Evolutionary conservation across 2,888 invertebrate genomes (phyloP), one percentile per base, ranked within the genome.

Genomic region (Lepidocyrtoides sp.): DNA sequence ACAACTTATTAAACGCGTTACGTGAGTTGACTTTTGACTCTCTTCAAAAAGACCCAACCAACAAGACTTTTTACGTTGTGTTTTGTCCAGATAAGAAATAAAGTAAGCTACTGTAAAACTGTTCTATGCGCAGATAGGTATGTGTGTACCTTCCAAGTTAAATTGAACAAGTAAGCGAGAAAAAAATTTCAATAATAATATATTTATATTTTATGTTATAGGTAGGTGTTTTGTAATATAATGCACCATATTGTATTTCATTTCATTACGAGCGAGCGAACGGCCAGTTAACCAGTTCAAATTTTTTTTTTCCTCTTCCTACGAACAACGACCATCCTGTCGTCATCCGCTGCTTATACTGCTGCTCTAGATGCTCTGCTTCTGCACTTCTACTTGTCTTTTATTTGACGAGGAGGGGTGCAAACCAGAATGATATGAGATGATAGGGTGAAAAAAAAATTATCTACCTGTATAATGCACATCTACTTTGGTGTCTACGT

Each of bases 231-330:
- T 36, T 36, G 3, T 36, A 36, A 48, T 48, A 48, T 12, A 12
- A 12, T 48, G 54, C 20, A 54, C 54, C 20, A 54, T 54, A 54
- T 10, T 20, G 20, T 54, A 54, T 54, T 20, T 17, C 20, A 2
- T 54, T 20, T 0, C 20, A 54, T 54, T 17, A 17, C 20, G 20
- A 10, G 4, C 41, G 41, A 7, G 10, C 4, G 4, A 36, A 20
- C 20, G 7, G n/a, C 10, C 60, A 51, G 79, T 66, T 87, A 66
- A 87, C 87, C 79, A 87, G 79, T 79, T 79, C 79, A 66, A 41
- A 23, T 87, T 85, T 87, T 87, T 60, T 77, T 66, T 66, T 79
- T 79, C 32, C 48, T 36, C 54, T 29, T 63, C 63, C 26, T 63
- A 63, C 26, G 29, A 63, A 8, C 1, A 26, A 2, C 1, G 29